Evolutionary conservation across 1,140 invertebrate genomes (phyloP).

Genomic region (Panagrolaimus sp.): DNA sequence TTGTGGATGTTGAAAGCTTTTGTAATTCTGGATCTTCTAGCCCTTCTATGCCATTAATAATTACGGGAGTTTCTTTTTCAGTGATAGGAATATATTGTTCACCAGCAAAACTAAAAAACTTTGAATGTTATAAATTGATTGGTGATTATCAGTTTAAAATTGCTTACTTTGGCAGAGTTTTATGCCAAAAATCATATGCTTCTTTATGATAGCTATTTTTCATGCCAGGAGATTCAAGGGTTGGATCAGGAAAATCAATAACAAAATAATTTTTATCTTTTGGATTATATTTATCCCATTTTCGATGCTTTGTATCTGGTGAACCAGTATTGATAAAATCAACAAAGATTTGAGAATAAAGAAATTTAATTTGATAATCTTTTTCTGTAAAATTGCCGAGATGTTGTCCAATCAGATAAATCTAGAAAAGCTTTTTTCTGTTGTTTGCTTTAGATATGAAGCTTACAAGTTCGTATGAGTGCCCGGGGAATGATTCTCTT

Average conservation of each 20-base stretch:
- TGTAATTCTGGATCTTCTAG: background rate
- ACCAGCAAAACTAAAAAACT: background rate
- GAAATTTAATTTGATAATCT: constrained; percentile 1
- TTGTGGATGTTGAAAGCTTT: background rate
- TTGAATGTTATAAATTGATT: background rate
- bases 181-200: constrained; percentile 10
- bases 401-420: constrained; percentile 10
- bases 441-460: background rate
- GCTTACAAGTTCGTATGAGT: constrained; percentile 2
- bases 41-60: background rate
- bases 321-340: constrained; percentile 9
- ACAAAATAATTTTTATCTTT: background rate
- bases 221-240: background rate
- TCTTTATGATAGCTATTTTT: background rate
- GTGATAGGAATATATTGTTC: background rate
- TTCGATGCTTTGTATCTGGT: background rate
- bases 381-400: constrained; percentile 5
- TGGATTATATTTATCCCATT: background rate
- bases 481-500: background rate
- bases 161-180: background rate
- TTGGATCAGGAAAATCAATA: constrained; percentile 10
- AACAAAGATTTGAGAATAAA: background rate
- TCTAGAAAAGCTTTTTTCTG: background rate
- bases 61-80: background rate
- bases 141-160: background rate